A percentile compares a stretch with the other conserved stretches of the same genome.
Evolutionary conservation across 2,888 invertebrate species (phyloP).

Genomic region (Icerya purchasi): DNA sequence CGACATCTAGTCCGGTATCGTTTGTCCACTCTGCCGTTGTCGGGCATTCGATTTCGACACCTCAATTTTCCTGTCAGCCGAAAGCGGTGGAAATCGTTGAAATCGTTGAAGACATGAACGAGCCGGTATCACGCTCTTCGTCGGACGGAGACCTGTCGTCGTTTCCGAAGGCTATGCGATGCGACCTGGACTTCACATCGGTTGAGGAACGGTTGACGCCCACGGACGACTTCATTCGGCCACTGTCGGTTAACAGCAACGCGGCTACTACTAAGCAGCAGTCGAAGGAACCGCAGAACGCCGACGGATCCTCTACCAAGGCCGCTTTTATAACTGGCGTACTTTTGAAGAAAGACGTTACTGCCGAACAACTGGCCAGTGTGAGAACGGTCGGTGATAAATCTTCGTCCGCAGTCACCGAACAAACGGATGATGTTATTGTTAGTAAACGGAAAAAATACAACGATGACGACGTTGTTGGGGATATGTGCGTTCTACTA

Average conservation of each 20-base stretch:
- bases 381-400: no score
- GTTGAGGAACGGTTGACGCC: not conserved
- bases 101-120: slow-evolving; percentile 23
- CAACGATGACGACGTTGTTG: no score
- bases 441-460: no score
- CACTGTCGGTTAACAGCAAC: not conserved
- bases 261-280: not conserved
- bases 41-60: slow-evolving; percentile 24
- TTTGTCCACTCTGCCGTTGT: slow-evolving; percentile 15
- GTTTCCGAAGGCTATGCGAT: slow-evolving; percentile 16
- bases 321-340: not conserved
- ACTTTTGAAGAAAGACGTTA: not conserved
- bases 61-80: slow-evolving; percentile 23
- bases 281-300: not conserved
- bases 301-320: not conserved
- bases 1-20: no score
- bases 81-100: slow-evolving; percentile 28
- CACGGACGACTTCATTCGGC: no score
- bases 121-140: not conserved
- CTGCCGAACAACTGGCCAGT: no score
- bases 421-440: no score
- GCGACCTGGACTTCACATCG: slow-evolving; percentile 11
- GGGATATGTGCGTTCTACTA: no score
- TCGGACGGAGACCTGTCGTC: slow-evolving; percentile 20
- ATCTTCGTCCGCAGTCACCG: no score